Evolutionary conservation across 2,888 invertebrate genomes (phyloP), one percentile per base, ranked within the genome.

Genomic region (Sipha maydis): DNA sequence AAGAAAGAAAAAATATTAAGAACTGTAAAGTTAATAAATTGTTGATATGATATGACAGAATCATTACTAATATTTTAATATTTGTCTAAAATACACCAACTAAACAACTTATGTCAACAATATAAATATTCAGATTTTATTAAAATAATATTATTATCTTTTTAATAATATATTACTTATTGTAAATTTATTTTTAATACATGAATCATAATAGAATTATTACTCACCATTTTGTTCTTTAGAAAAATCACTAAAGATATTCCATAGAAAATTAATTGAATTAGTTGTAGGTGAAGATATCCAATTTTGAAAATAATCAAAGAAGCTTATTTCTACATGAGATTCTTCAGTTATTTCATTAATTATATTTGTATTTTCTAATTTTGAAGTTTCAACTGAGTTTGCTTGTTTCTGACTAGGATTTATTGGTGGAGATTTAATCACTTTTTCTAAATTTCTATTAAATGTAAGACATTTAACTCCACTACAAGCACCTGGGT

Each of bases 401-500:
- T 75, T 5, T 38, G n/a, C 8, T 67, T 28, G 28, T 67, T 69
- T 67, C 2, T 61, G 8, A 48, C n/a, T 9, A 34, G 38, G 17
- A 71, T 79, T 73, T 71, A 38, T 28, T 3, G 78, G 31, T 8
- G 8, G 61, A 25, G 48, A 1, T 17, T 54, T 71, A 38, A 79
- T 14, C 34, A 14, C 19, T 86, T 86, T 86, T 41, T 80, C 80
- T n/a, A 69, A 11, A 79, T 80, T 86, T 17, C 38, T 80, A 5
- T 79, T 86, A 17, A 73, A 73, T 17, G 38, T 75, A n/a, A 88
- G 73, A 82, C 88, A 88, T 4, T 31, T 41, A 75, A 82, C 69
- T n/a, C 88, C 88, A 67, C 41, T 88, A 11, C 88, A 88, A 31
- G 80, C 34, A 21, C 82, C 88, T 25, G 88, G 88, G 14, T 88